Evolutionary conservation across 2,113 vertebrate genomes (phyloP).

Genomic region (Diphyllodes magnificus): DNA sequence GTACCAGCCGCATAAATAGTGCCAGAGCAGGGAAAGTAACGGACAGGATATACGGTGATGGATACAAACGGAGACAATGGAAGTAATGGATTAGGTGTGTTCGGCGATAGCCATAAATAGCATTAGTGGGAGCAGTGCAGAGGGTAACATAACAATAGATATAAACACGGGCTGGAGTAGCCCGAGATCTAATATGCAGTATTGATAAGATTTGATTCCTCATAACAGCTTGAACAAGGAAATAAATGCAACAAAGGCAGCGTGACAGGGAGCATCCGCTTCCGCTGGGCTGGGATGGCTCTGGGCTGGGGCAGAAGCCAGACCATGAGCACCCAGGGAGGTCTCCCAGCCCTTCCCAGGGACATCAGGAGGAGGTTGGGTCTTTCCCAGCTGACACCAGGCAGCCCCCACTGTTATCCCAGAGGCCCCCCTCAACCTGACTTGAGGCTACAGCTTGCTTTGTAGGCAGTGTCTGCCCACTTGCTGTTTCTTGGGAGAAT

Average conservation of each 20-base stretch:
- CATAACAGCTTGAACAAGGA: neutral
- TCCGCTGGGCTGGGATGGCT: accelerated
- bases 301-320: neutral
- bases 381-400: neutral
- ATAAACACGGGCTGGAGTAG: neutral
- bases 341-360: neutral
- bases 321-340: accelerated
- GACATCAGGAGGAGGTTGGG: neutral
- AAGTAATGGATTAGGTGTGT: neutral
- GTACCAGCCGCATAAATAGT: slow-evolving; percentile 1
- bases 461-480: neutral
- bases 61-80: neutral
- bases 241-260: neutral
- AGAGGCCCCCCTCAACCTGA: neutral
- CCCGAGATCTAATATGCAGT: neutral
- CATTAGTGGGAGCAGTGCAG: neutral
- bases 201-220: neutral
- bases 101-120: slow-evolving; percentile 23
- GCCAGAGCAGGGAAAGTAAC: neutral
- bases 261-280: accelerated
- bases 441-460: no score
- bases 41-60: neutral
- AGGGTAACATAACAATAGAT: neutral
- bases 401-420: neutral
- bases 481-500: neutral